Conservation (phyloP, 1,140 invertebrate species). For the Antheraea mylitta region DNA sequence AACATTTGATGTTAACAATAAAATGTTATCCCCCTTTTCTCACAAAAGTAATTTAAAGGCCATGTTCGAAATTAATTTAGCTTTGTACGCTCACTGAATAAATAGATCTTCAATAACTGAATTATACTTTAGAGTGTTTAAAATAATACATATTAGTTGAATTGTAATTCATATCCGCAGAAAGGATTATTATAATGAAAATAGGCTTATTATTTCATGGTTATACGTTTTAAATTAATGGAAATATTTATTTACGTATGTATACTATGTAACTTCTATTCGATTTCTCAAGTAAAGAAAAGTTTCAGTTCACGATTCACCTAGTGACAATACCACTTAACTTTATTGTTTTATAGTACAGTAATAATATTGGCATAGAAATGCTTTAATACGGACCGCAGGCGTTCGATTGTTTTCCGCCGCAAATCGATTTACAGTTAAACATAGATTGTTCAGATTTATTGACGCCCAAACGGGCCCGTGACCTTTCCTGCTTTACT, state of each 20-base stretch:
- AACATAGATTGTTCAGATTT: constrained; percentile 29
- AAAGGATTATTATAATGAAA: no score
- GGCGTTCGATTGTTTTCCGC: constrained; percentile 51
- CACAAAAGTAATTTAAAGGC: constrained; percentile 19
- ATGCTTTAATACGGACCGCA: constrained; percentile 23
- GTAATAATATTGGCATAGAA: constrained; percentile 57
- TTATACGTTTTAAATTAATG: no score
- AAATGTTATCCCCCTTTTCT: constrained; percentile 33
- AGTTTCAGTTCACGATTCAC: background rate
- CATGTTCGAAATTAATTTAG: constrained; percentile 14
- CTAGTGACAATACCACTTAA: constrained; percentile 24
- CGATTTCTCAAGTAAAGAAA: background rate
- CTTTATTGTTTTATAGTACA: constrained; percentile 52
- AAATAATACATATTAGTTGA: no score
- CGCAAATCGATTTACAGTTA: constrained; percentile 56
- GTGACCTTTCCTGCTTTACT: background rate
- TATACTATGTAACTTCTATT: background rate
- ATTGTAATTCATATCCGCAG: no score
- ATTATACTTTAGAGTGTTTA: background rate
- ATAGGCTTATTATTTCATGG: no score
- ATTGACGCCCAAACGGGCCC: background rate
- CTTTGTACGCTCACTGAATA: background rate
- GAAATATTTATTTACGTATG: no score
- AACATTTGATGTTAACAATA: constrained; percentile 36
- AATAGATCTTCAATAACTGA: background rate